Evolutionary conservation across 2,797 vertebrate species (phyloP).

Genomic region (Amniataba percoides): DNA sequence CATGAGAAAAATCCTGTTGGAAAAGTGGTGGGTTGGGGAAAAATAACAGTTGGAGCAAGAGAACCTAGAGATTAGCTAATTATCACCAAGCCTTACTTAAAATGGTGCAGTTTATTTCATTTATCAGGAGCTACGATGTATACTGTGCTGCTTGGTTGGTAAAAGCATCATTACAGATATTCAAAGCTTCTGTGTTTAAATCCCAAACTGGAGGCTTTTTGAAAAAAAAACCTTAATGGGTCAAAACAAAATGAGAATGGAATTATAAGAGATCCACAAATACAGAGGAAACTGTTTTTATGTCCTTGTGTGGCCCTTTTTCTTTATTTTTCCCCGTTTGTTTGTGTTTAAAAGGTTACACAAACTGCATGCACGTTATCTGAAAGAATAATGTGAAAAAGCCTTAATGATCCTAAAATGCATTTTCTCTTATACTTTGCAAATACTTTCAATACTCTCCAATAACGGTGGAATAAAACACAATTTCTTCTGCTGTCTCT

Average conservation of each 20-base stretch:
- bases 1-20: neutral
- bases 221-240: conserved; percentile 28
- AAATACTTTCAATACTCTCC: conserved; percentile 24
- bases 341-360: conserved; percentile 18
- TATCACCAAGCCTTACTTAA: conserved; percentile 5
- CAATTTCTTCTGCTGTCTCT: conserved; percentile 22
- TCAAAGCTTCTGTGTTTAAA: conserved; percentile 8
- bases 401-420: conserved; percentile 20
- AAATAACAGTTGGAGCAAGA: neutral
- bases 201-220: neutral
- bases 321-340: conserved; percentile 21
- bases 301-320: neutral
- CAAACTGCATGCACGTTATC: neutral
- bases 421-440: conserved; percentile 22
- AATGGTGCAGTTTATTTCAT: conserved; percentile 22
- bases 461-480: conserved; percentile 47
- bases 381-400: conserved; percentile 16
- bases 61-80: neutral
- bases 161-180: conserved; percentile 33
- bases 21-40: neutral
- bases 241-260: conserved; percentile 7
- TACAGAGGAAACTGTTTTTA: conserved; percentile 19
- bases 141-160: conserved; percentile 1
- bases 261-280: conserved; percentile 18
- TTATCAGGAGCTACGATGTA: neutral